phyloP scores from a whole-genome alignment of 2,888 invertebrate species.

The Toxonevra muliebris region DNA sequence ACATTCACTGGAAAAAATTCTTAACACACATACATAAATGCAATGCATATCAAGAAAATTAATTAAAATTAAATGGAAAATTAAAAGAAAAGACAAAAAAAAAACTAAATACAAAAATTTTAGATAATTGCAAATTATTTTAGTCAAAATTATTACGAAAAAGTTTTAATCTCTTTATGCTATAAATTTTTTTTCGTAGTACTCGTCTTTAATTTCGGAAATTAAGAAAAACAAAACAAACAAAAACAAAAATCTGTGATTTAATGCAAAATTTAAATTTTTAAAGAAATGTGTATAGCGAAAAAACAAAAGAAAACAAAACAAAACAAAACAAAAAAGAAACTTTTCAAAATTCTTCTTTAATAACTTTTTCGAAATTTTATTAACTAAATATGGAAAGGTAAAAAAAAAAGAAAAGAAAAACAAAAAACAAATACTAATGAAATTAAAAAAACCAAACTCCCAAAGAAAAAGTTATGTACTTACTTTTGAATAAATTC shows the following conservation, averaged over 20 bases:
- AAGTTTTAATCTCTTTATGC: slow-evolving; percentile 33
- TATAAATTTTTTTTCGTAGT: slow-evolving; percentile 55
- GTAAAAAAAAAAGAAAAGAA: slow-evolving; percentile 19
- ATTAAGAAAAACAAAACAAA: slow-evolving; percentile 48
- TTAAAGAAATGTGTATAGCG: slow-evolving; percentile 42
- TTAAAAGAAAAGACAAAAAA: slow-evolving; percentile 38
- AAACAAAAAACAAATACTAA: slow-evolving; percentile 18
- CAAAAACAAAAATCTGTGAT: slow-evolving; percentile 62
- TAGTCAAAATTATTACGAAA: slow-evolving; percentile 58
- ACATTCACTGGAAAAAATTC: neutral
- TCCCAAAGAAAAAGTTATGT: slow-evolving; percentile 38
- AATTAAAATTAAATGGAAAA: slow-evolving; percentile 53
- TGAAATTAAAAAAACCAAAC: slow-evolving; percentile 26
- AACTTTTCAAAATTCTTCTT: slow-evolving; percentile 13
- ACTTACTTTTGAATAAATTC: slow-evolving; percentile 26
- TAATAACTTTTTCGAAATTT: slow-evolving; percentile 13
- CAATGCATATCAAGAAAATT: slow-evolving; percentile 42
- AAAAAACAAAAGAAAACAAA: slow-evolving; percentile 15
- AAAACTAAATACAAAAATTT: slow-evolving; percentile 43
- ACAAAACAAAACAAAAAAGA: slow-evolving; percentile 4
- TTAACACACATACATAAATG: slow-evolving; percentile 26
- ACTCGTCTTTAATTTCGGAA: slow-evolving; percentile 58
- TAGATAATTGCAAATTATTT: slow-evolving; percentile 58
- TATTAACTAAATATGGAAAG: slow-evolving; percentile 29
- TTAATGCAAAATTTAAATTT: slow-evolving; percentile 62